Evolutionary conservation across 2,888 invertebrate genomes (phyloP).

Genomic region (Patella depressa): DNA sequence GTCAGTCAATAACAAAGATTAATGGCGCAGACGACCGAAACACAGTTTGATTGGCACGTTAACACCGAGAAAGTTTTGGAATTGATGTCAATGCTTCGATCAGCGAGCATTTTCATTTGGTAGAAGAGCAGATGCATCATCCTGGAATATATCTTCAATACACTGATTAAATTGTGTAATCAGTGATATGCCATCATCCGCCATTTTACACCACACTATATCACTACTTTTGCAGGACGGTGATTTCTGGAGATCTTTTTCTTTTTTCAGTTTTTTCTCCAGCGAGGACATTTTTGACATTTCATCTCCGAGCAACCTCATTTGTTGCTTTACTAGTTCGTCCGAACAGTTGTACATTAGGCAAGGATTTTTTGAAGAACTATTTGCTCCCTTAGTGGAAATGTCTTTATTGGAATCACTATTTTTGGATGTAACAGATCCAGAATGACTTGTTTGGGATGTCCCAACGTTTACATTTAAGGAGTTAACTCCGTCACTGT

Average conservation of each 20-base stretch:
- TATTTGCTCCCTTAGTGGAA: background rate
- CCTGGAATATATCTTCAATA: background rate
- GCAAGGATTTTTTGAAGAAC: background rate
- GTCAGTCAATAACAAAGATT: background rate
- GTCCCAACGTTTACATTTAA: background rate
- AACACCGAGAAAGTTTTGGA: too few species aligned
- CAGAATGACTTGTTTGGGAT: background rate
- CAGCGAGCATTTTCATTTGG: too few species aligned
- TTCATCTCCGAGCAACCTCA: background rate
- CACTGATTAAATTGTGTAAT: background rate
- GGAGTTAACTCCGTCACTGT: background rate
- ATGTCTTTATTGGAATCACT: background rate
- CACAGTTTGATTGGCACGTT: background rate
- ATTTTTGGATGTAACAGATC: background rate
- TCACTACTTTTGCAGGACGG: background rate
- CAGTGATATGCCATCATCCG: background rate
- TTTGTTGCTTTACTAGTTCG: conserved; percentile 1
- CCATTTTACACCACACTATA: background rate
- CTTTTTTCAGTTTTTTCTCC: background rate
- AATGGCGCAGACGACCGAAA: background rate
- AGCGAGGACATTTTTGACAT: background rate
- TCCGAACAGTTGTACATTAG: background rate
- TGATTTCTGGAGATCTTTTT: background rate
- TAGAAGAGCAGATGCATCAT: background rate
- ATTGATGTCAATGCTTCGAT: too few species aligned